Evolutionary conservation across 2,113 vertebrate species (phyloP).

Genomic region (Pelusios castaneus): DNA sequence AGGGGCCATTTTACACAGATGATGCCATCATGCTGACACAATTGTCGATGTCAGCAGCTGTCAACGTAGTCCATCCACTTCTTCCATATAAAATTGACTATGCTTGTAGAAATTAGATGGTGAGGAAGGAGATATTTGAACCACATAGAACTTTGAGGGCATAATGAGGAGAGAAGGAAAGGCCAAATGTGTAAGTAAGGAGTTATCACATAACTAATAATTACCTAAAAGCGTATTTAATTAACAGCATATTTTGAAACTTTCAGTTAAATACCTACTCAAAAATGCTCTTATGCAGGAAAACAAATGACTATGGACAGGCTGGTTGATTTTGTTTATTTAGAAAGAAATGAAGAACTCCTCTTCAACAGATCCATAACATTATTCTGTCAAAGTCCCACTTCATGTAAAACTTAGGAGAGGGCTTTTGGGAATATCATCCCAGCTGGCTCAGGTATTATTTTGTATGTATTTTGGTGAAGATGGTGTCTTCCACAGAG

Average conservation of each 20-base stretch:
- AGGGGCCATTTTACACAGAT: background rate
- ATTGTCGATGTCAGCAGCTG: background rate
- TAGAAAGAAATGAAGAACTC: background rate
- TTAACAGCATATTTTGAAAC: background rate
- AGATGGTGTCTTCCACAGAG: background rate
- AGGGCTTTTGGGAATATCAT: background rate
- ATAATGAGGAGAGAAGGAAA: background rate
- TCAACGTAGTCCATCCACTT: background rate
- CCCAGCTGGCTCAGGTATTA: too few species aligned
- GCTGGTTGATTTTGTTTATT: background rate
- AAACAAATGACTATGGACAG: background rate
- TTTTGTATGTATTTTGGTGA: background rate
- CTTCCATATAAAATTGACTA: background rate
- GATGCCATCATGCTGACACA: background rate
- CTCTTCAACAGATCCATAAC: background rate
- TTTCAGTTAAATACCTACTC: background rate
- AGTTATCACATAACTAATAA: background rate
- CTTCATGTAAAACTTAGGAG: background rate
- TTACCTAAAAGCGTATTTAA: background rate
- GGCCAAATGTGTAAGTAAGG: background rate
- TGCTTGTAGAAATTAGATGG: background rate
- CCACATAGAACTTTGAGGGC: background rate
- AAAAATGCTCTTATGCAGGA: background rate
- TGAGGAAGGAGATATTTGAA: background rate
- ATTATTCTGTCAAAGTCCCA: accelerated